These are phyloP conservation scores for Folsomia candida DNA, from an alignment of 2,888 invertebrate genomes.

Conservation along the genomic window DNA sequence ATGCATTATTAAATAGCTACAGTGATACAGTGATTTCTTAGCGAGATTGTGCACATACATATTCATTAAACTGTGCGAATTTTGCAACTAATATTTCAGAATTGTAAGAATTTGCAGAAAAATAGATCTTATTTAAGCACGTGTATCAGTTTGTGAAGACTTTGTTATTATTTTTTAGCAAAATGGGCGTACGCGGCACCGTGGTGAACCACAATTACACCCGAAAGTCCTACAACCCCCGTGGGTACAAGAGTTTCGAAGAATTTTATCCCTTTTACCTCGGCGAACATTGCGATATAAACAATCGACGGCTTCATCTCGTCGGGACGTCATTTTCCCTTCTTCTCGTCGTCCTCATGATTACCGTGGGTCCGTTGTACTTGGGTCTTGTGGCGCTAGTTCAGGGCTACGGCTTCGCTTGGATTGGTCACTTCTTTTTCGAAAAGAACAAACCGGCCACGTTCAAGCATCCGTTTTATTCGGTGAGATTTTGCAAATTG, in stretches of 20 bases:
- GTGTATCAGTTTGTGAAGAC: too few species aligned
- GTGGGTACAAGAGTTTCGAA: conserved; percentile 38
- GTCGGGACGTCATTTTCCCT: conserved; percentile 41
- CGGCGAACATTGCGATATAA: conserved; percentile 44
- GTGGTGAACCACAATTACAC: conserved; percentile 46
- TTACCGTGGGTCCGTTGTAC: conserved; percentile 21
- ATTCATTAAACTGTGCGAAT: too few species aligned
- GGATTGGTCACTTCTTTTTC: conserved; percentile 47
- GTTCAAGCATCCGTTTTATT: conserved; percentile 46
- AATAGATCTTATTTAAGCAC: too few species aligned
- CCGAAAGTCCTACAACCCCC: conserved; percentile 29
- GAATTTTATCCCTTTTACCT: conserved; percentile 48
- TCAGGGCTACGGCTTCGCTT: conserved; percentile 44
- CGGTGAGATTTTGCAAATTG: conserved; percentile 32
- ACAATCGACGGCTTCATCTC: conserved; percentile 41
- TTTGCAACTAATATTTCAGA: too few species aligned
- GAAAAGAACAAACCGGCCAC: conserved; percentile 49
- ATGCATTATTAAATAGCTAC: too few species aligned
- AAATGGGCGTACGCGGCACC: conserved; percentile 3
- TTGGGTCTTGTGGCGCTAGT: conserved; percentile 24
- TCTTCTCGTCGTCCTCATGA: conserved; percentile 6
- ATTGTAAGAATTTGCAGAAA: too few species aligned
- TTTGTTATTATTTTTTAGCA: too few species aligned
- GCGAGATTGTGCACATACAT: too few species aligned
- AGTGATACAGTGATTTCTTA: too few species aligned